Evolutionary conservation across 2,113 vertebrate species (phyloP).

Genomic region (Cheirogaleus medius): DNA sequence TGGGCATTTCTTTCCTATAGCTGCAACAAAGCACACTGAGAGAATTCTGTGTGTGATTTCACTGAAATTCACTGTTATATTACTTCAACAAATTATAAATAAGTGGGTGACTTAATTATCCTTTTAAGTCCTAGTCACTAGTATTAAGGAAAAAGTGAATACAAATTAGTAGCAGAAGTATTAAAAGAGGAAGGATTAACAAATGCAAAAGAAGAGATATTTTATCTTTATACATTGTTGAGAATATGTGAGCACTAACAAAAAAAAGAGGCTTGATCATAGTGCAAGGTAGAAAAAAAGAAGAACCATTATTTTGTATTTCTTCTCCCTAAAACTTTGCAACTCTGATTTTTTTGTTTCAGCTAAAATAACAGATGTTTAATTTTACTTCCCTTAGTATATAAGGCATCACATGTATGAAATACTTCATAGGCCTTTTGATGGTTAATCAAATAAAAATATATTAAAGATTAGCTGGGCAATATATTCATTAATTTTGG

Average conservation of each 20-base stretch:
- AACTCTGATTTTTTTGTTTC: background rate
- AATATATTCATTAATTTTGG: background rate
- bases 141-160: slow-evolving; percentile 12
- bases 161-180: background rate
- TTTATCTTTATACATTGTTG: background rate
- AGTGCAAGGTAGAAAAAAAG: background rate
- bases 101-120: background rate
- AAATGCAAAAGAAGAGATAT: background rate
- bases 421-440: background rate
- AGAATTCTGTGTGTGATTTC: slow-evolving; percentile 30
- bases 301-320: background rate
- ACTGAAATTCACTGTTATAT: background rate
- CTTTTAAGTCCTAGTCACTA: background rate
- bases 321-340: background rate
- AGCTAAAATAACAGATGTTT: background rate
- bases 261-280: background rate
- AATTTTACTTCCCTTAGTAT: background rate
- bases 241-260: background rate
- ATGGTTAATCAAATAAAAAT: slow-evolving; percentile 28
- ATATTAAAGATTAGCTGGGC: background rate
- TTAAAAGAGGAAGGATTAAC: slow-evolving; percentile 20
- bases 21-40: background rate
- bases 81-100: slow-evolving; percentile 43
- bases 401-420: background rate
- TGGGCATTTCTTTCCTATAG: background rate